Percentiles rank a stretch among this genome's conserved stretches.
Conservation (phyloP, 2,113 vertebrate genomes). For the Tretioscincus oriximinensis region DNA sequence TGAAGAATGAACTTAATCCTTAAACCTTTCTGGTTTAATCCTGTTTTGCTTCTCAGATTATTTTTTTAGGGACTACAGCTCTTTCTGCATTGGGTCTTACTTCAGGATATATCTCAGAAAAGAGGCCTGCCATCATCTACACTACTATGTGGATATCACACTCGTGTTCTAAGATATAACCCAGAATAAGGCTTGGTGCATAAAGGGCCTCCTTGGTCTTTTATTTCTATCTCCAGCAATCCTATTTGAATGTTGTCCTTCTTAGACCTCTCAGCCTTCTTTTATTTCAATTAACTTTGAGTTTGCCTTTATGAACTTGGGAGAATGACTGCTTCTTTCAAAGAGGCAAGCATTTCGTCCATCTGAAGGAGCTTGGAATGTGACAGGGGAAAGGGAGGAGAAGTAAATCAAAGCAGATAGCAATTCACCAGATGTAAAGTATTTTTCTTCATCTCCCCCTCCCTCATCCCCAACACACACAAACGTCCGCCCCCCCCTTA, state of each 20-base stretch:
- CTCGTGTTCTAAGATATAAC: no score
- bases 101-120: no score
- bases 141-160: no score
- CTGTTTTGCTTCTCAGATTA: neutral
- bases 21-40: neutral
- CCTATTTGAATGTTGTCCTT: conserved; percentile 59
- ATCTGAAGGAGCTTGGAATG: conserved; percentile 81
- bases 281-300: conserved; percentile 75
- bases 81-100: neutral
- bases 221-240: conserved; percentile 31
- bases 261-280: conserved; percentile 63
- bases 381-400: conserved; percentile 83
- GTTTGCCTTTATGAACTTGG: conserved; percentile 80
- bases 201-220: conserved; percentile 10
- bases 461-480: conserved; percentile 24
- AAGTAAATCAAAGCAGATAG: conserved; percentile 83
- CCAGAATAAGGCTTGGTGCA: no score
- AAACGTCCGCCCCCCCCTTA: conserved; percentile 56
- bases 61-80: neutral
- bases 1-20: no score
- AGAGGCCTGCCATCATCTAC: no score
- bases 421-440: conserved; percentile 83
- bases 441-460: conserved; percentile 71
- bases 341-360: conserved; percentile 78
- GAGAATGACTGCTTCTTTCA: conserved; percentile 72